Evolutionary conservation across 2,888 invertebrate species (phyloP).

Genomic region (Drosophila neotestacea): DNA sequence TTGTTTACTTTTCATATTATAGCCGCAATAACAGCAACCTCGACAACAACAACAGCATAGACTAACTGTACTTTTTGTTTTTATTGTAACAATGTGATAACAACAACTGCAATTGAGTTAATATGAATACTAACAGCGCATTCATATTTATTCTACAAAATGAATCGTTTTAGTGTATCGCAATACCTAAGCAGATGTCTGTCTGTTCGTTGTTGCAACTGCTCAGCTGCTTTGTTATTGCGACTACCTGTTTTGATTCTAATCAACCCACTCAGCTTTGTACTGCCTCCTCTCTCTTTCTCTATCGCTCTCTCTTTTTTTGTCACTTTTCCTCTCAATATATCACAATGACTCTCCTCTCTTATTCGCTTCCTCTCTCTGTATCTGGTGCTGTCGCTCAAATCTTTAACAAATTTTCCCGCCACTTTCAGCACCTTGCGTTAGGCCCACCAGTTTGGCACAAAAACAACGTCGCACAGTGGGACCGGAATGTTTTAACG

Average conservation of each 20-base stretch:
- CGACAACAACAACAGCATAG: conserved; percentile 50
- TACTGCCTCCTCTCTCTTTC: conserved; percentile 21
- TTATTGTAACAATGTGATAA: conserved; percentile 53
- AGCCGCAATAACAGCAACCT: conserved; percentile 46
- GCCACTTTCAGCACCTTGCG: conserved; percentile 78
- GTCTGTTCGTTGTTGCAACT: conserved; percentile 42
- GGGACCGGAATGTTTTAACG: conserved; percentile 8
- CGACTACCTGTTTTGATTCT: conserved; percentile 76
- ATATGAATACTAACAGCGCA: conserved; percentile 17
- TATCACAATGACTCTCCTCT: conserved; percentile 18
- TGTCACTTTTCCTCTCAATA: conserved; percentile 14
- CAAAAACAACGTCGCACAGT: conserved; percentile 77
- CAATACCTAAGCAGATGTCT: not conserved
- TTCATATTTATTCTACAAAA: conserved; percentile 27
- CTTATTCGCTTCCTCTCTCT: conserved; percentile 3
- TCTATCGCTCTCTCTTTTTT: conserved; percentile 13
- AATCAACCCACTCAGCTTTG: conserved; percentile 66
- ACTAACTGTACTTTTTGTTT: conserved; percentile 29
- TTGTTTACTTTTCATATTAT: conserved; percentile 67
- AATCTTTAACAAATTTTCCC: conserved; percentile 72
- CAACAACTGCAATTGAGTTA: conserved; percentile 24
- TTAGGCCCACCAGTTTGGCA: conserved; percentile 61
- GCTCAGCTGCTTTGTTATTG: conserved; percentile 31
- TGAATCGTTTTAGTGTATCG: conserved; percentile 39
- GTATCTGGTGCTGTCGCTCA: conserved; percentile 31